phyloP scores from a whole-genome alignment of 2,888 invertebrate species.

The Papilio demoleus region DNA sequence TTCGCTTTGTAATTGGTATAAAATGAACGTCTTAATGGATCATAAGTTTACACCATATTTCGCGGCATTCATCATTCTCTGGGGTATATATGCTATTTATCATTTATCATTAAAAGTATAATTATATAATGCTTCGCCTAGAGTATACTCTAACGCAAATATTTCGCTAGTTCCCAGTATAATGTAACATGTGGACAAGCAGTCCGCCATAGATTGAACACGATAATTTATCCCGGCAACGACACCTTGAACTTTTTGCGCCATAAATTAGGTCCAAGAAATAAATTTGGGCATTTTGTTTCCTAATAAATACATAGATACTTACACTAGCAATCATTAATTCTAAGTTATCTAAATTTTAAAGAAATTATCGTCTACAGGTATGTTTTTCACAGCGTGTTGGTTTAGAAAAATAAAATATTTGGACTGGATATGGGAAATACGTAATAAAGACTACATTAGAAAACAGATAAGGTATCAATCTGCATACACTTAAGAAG shows the following conservation, averaged over 20 bases:
- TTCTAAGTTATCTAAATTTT: too few species aligned
- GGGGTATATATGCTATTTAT: constrained; percentile 13
- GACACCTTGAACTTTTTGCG: too few species aligned
- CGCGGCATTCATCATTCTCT: constrained; percentile 17
- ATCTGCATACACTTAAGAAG: not conserved
- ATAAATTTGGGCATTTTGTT: too few species aligned
- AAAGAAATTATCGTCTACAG: not conserved
- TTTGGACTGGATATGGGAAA: constrained; percentile 28
- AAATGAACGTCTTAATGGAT: constrained; percentile 14
- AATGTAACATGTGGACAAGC: too few species aligned
- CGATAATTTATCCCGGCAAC: too few species aligned
- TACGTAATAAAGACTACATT: constrained; percentile 2
- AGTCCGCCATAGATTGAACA: too few species aligned
- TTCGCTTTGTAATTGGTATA: constrained; percentile 2
- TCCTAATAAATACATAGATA: too few species aligned
- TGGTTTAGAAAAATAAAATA: constrained; percentile 27
- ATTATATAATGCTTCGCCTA: too few species aligned
- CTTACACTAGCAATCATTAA: too few species aligned
- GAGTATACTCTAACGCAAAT: too few species aligned
- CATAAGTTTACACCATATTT: constrained; percentile 29
- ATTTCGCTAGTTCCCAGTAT: too few species aligned
- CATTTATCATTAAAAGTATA: not conserved
- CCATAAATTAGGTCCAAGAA: too few species aligned
- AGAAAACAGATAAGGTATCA: constrained; percentile 11
- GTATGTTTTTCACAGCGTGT: constrained; percentile 21